Evolutionary conservation across 2,888 invertebrate genomes (phyloP).

Genomic region (Drosophila neoperkinsi): DNA sequence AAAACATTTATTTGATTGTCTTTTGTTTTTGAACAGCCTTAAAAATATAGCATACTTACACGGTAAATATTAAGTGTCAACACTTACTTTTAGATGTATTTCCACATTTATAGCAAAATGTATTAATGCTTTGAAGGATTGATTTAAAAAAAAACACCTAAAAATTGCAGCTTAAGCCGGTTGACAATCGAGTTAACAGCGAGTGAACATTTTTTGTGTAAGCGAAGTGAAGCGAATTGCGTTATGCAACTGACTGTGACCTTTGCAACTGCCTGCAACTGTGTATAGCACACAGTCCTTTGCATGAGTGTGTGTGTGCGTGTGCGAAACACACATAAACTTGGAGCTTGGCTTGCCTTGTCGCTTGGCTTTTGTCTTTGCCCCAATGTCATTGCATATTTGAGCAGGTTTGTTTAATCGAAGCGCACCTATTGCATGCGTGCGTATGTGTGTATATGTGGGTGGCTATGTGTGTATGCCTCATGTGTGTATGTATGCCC

Average conservation of each 20-base stretch:
- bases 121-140: background rate
- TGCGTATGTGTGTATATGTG: constrained; percentile 1
- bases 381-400: constrained; percentile 78
- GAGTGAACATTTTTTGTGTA: background rate
- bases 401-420: constrained; percentile 77
- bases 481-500: constrained; percentile 36
- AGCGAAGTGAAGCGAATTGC: background rate
- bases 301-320: constrained; percentile 22
- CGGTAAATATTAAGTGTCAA: background rate
- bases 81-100: background rate
- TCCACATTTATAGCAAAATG: background rate
- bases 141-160: background rate
- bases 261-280: constrained; percentile 39
- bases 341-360: constrained; percentile 21
- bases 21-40: background rate
- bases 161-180: background rate
- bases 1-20: background rate
- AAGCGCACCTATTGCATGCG: constrained; percentile 50
- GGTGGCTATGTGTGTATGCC: constrained; percentile 31
- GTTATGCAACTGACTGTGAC: constrained; percentile 49
- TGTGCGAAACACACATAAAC: background rate
- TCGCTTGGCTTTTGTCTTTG: constrained; percentile 62
- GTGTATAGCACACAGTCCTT: constrained; percentile 16
- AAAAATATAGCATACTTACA: background rate
- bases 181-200: background rate